Percentiles rank a stretch among this genome's conserved stretches.
These are phyloP conservation scores for Lordiphosa clarofinis DNA, from an alignment of 1,140 invertebrate species.

Conservation along the genomic window DNA sequence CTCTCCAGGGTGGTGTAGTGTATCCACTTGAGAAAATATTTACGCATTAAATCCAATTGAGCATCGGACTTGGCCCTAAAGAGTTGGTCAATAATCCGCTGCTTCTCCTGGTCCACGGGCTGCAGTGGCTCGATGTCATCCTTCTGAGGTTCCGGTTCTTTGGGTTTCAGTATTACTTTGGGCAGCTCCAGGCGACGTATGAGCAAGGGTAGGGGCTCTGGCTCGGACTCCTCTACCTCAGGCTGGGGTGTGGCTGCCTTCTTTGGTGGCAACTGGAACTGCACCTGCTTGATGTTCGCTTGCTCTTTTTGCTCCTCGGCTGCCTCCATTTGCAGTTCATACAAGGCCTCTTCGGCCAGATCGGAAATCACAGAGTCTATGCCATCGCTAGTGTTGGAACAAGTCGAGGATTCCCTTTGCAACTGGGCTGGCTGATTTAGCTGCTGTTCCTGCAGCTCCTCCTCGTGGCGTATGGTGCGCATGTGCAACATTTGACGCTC, in stretches of 20 bases:
- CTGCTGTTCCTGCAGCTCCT: slow-evolving; percentile 42
- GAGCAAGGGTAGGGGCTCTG: slow-evolving; percentile 31
- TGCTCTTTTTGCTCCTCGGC: slow-evolving; percentile 48
- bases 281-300: slow-evolving; percentile 40
- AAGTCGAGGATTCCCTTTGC: slow-evolving; percentile 53
- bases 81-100: slow-evolving; percentile 65
- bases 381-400: slow-evolving; percentile 73
- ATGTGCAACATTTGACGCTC: slow-evolving; percentile 55
- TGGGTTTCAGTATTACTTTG: slow-evolving; percentile 48
- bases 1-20: slow-evolving; percentile 73
- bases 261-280: slow-evolving; percentile 49
- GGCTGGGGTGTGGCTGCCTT: slow-evolving; percentile 10
- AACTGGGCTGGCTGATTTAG: slow-evolving; percentile 6
- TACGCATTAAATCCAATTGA: slow-evolving; percentile 52
- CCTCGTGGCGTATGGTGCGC: slow-evolving; percentile 60
- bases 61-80: slow-evolving; percentile 47
- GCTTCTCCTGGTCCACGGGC: slow-evolving; percentile 39
- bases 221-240: slow-evolving; percentile 2
- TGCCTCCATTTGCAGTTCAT: slow-evolving; percentile 67
- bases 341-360: slow-evolving; percentile 66
- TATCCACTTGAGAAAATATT: slow-evolving; percentile 79
- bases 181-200: slow-evolving; percentile 58
- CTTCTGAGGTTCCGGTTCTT: not conserved
- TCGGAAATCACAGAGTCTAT: slow-evolving; percentile 77
- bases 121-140: slow-evolving; percentile 10